Evolutionary conservation across 2,888 invertebrate genomes (phyloP).

Genomic region (Isoperla grammatica): DNA sequence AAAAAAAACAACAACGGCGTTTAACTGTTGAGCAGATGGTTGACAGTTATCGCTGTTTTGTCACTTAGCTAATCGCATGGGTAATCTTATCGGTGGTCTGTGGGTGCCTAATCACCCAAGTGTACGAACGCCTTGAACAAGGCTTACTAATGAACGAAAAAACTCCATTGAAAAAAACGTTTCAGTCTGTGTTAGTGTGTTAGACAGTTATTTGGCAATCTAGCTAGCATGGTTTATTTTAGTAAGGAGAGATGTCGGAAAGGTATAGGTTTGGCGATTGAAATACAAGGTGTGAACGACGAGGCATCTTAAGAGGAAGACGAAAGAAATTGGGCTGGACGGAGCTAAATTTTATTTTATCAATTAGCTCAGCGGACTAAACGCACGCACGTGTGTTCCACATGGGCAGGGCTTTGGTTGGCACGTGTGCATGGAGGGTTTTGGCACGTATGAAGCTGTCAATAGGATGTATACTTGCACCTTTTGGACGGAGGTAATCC

Average conservation of each 20-base stretch:
- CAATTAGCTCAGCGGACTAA: no score
- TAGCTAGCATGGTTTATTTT: background rate
- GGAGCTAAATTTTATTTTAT: no score
- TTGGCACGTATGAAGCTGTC: no score
- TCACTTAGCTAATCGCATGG: background rate
- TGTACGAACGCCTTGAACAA: slow-evolving; percentile 8
- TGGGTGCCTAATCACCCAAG: no score
- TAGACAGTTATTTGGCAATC: slow-evolving; percentile 8
- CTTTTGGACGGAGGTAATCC: no score
- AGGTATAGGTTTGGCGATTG: background rate
- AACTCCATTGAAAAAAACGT: background rate
- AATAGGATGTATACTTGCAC: no score
- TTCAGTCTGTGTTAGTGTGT: background rate
- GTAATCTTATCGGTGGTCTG: no score
- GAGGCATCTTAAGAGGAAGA: background rate
- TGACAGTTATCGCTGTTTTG: slow-evolving; percentile 5
- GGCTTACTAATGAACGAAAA: slow-evolving; percentile 14
- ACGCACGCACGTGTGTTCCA: no score
- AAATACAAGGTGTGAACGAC: slow-evolving; percentile 12
- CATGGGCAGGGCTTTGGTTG: no score
- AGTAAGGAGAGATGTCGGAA: background rate
- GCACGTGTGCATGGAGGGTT: no score
- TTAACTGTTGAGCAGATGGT: background rate
- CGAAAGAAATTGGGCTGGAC: no score
- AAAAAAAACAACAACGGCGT: no score